Evolutionary conservation across 2,797 vertebrate genomes (phyloP), one percentile per base, ranked within the genome.

Genomic region (Phrynocephalus forsythii): DNA sequence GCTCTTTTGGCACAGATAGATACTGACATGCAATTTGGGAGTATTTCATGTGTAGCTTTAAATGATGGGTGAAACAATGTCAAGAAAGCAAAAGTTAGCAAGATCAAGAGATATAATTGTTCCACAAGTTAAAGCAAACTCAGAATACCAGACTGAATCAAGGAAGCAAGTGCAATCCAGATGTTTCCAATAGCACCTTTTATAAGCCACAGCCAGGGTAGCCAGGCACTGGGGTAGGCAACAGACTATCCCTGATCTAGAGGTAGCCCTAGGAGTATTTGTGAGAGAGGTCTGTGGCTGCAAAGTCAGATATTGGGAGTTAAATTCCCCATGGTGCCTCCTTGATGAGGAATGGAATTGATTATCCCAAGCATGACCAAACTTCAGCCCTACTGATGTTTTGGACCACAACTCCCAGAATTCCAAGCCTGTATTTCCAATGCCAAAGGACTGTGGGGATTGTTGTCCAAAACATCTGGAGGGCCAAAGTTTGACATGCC

Each of bases 11-110:
- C 60, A 85, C 26, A 84, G 52, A 79, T 67, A 85, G 63, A 67
- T 81, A n/a, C 33, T 88, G 78, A 75, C 78, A 88, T 56, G 69
- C 38, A 75, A 38, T 68, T 75, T 85, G 84, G 69, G 26, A 76
- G 11, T 80, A 83, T 3, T 75, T 75, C 13, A 48, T 80, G 26
- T 76, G 4, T 16, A 28, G 13, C n/a, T 82, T 75, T 66, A 87
- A 83, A 84, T 79, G 48, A 90, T 30, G 69, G 48, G n/a, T 83
- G 6, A 77, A 48, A 71, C 33, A 71, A 60, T 1, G 15, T 85
- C 52, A 83, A 79, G 76, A 76, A 89, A 0, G 0, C 76, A 28
- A 26, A 69, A 87, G 52, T 26, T 26, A 84, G 69, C 28, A 79
- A 44, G 48, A 89, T 69, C 28, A 79, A 0, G 28, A n/a, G 7